These are phyloP conservation scores for Epinephelus malabaricus DNA, from an alignment of 2,797 vertebrate species.

Conservation along the genomic window DNA sequence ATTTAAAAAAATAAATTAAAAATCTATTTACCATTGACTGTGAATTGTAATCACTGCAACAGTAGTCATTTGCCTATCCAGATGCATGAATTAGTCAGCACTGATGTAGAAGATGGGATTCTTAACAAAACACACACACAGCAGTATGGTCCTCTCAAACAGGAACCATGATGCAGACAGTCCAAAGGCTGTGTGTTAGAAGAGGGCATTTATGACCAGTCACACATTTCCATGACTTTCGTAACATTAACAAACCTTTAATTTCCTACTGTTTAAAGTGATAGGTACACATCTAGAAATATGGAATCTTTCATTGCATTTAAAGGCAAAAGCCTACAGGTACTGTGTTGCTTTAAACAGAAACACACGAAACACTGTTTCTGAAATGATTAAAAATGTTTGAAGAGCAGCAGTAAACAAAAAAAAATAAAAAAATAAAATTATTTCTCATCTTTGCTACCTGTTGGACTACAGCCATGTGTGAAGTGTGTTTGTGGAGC, in stretches of 20 bases:
- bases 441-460: conserved; percentile 4
- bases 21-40: too few species aligned
- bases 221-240: background rate
- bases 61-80: background rate
- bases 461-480: conserved; percentile 15
- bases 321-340: background rate
- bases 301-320: too few species aligned
- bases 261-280: background rate
- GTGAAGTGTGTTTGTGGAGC: conserved; percentile 35
- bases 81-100: background rate
- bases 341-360: conserved; percentile 5
- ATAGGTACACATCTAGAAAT: background rate
- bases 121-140: background rate
- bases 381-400: conserved; percentile 27
- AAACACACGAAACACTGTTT: background rate
- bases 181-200: background rate
- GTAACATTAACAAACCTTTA: background rate
- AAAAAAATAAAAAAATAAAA: conserved; percentile 3
- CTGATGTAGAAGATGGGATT: background rate
- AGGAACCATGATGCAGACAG: background rate
- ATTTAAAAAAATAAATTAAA: too few species aligned
- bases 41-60: background rate
- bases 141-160: background rate
- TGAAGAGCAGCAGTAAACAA: background rate
- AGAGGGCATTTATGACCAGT: background rate